Base-by-base conservation (phyloP, 1,140 invertebrate species). In the Ylistrum balloti region DNA sequence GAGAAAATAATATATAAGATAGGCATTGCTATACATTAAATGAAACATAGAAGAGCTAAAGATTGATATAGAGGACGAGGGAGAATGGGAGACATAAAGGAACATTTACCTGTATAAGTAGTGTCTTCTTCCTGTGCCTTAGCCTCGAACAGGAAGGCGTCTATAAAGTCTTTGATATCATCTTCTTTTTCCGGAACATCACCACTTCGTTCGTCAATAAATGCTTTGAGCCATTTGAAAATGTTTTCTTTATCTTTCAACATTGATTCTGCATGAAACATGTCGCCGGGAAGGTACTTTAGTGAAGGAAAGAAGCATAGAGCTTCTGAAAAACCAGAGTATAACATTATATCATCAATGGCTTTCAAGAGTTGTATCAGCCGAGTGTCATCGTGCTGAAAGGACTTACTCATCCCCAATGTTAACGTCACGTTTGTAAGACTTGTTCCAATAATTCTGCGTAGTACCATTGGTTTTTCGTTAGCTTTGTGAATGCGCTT, bases 21-120 rank as follows among this genome's bases (percentile, higher is more conserved):
- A n/a, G n/a, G n/a, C n/a, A n/a, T n/a, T n/a, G n/a, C n/a, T n/a
- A n/a, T n/a, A n/a, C n/a, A n/a, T n/a, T n/a, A n/a, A n/a, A n/a
- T n/a, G n/a, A n/a, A n/a, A n/a, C n/a, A n/a, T n/a, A 20, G 32
- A 9, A 35, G 33, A 33, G 5, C 5, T 86, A 86, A 32, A 33
- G 35, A 38, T 38, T 5, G 35, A 7, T 7, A 15, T 9, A 45
- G 41, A 45, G 41, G 17, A 13, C 7, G 41, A 87, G 11, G 35
- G 35, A 38, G 35, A 13, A 13, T 5, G 35, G 35, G 9, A 45
- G 32, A 33, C n/a, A 88, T 33, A 88, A 28, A 45, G 34, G 11
- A 22, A 88, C 22, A n/a, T 88, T 35, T 88, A 88, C 87, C 87
- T 45, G 87, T 88, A 28, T 38, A 88, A 0, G 87, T 88, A 7